phyloP scores from a whole-genome alignment of 1,140 invertebrate genomes.

The Mamestra configurata region DNA sequence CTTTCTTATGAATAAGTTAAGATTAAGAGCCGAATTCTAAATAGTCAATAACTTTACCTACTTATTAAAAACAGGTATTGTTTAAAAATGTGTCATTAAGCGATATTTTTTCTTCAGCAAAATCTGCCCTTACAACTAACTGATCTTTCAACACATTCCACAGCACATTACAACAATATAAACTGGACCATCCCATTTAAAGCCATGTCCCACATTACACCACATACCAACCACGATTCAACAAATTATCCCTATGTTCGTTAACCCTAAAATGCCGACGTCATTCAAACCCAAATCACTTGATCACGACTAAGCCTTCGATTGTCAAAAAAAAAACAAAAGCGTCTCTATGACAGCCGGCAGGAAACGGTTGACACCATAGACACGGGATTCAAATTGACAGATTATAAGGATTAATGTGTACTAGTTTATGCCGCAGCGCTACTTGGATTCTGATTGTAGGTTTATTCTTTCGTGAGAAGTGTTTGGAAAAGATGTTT shows the following conservation, averaged over 20 bases:
- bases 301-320: conserved; percentile 46
- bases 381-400: conserved; percentile 50
- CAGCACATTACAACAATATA: background rate
- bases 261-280: conserved; percentile 35
- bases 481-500: background rate
- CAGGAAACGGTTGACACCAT: conserved; percentile 51
- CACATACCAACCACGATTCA: background rate
- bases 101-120: no score
- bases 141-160: no score
- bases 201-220: background rate
- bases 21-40: no score
- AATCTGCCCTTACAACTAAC: background rate
- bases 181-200: conserved; percentile 1
- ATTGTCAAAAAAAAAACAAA: conserved; percentile 2
- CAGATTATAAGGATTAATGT: conserved; percentile 51
- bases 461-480: conserved; percentile 3
- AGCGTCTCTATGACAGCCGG: conserved; percentile 29
- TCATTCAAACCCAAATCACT: conserved; percentile 26
- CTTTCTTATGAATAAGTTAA: no score
- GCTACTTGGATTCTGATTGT: conserved; percentile 36
- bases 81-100: no score
- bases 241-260: conserved; percentile 28
- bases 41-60: no score
- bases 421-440: background rate
- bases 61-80: no score